phyloP scores from a whole-genome alignment of 2,113 vertebrate genomes.

The Hirundichthys speculiger region DNA sequence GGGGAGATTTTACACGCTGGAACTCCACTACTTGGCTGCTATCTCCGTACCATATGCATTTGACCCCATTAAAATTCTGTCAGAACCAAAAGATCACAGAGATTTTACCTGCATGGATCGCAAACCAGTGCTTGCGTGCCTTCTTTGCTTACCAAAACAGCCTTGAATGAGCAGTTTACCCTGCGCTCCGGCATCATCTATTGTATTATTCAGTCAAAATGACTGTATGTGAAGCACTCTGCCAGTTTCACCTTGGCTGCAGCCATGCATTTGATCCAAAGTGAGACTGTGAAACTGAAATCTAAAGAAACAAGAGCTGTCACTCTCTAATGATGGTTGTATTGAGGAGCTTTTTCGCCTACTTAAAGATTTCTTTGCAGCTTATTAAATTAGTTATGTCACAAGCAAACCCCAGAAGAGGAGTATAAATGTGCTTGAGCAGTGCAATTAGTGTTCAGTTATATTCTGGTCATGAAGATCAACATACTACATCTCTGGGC shows the following conservation, averaged over 20 bases:
- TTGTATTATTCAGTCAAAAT: too few relatives aligned
- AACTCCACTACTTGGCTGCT: conserved; percentile 44
- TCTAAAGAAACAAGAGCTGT: neutral
- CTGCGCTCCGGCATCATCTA: too few relatives aligned
- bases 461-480: too few relatives aligned
- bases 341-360: too few relatives aligned
- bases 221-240: too few relatives aligned
- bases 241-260: conserved; percentile 5
- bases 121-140: neutral
- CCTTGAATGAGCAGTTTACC: too few relatives aligned
- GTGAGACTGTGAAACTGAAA: neutral
- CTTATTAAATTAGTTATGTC: too few relatives aligned
- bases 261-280: conserved; percentile 38
- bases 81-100: conserved; percentile 11
- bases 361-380: too few relatives aligned
- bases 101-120: conserved; percentile 33
- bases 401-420: too few relatives aligned
- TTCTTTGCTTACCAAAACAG: neutral
- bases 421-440: too few relatives aligned
- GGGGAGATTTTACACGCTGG: conserved; percentile 33
- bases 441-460: too few relatives aligned
- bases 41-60: conserved; percentile 45
- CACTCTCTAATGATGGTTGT: neutral
- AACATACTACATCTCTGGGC: neutral
- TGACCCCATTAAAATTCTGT: conserved; percentile 61